Base-by-base conservation (phyloP, 2,888 invertebrate genomes). In the Hypomecis atomaria region DNA sequence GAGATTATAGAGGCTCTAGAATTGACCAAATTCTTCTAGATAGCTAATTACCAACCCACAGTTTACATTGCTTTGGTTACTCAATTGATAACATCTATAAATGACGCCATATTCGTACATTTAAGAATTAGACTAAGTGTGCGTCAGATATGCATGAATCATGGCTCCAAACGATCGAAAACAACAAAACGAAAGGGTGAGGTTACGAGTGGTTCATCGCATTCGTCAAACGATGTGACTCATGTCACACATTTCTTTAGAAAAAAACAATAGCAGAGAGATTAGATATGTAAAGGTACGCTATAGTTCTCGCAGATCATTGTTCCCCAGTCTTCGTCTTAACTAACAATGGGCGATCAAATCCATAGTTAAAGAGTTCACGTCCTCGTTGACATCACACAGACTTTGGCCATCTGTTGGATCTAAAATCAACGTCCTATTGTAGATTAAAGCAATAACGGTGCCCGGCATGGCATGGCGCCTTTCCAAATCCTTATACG, bases 401-500 rank as follows among this genome's bases (percentile, higher is more conserved):
- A 56, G 47, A 23, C 67, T 36, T 60, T 65, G 72, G 76, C 78
- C 83, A 83, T 85, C 76, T 83, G 83, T 78, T 71, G 66, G 58
- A 66, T 69, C 71, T 79, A 79, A 83, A 87, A 86, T 84, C 81
- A 83, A 79, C 77, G 74, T 65, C 71, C 82, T 75, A 85, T 85
- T 86, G 85, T 86, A 79, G 73, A 76, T 79, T 78, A 80, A 78
- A 81, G 76, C 75, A 75, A 64, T 81, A 86, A 85, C 85, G 80
- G 83, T 82, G 60, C 72, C 70, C 69, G 70, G 69, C 79, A 72
- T 81, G 82, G 81, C 84, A 82, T 82, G 85, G 82, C 81, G 82
- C 84, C 83, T 86, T 88, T 86, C 84, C 82, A 83, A 75, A 75
- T 69, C 89, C 88, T 71, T 89, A 79, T 84, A 88, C 53, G 88